These are phyloP conservation scores for Dyspetes luteomarginatus DNA, from an alignment of 2,888 invertebrate genomes.

Conservation along the genomic window DNA sequence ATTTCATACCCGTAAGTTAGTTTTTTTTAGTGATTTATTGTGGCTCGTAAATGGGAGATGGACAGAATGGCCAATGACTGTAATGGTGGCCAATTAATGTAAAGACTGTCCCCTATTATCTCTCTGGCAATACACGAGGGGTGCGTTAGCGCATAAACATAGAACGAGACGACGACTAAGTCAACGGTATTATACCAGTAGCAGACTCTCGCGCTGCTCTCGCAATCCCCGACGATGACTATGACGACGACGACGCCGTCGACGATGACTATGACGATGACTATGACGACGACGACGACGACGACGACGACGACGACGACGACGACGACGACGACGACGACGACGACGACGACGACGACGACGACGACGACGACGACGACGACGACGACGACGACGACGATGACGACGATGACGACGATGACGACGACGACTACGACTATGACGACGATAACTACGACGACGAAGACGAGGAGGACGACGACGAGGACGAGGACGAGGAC, in stretches of 20 bases:
- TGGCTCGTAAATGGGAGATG: too few relatives aligned
- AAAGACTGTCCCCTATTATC: not conserved
- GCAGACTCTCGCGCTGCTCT: constrained; percentile 39
- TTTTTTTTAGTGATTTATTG: too few relatives aligned
- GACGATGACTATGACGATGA: constrained; percentile 33
- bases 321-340: constrained; percentile 33
- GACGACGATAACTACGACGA: constrained; percentile 25
- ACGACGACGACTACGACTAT: constrained; percentile 31
- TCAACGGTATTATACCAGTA: constrained; percentile 12
- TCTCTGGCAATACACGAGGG: constrained; percentile 8
- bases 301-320: constrained; percentile 16
- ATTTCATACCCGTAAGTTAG: too few relatives aligned
- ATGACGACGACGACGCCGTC: constrained; percentile 27
- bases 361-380: constrained; percentile 1
- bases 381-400: constrained; percentile 42
- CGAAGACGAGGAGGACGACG: too few relatives aligned
- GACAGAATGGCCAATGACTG: too few relatives aligned
- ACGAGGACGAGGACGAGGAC: not conserved
- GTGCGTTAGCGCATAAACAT: constrained; percentile 58
- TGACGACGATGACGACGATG: constrained; percentile 23
- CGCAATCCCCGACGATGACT: not conserved
- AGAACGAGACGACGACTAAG: constrained; percentile 55
- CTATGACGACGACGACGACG: constrained; percentile 28
- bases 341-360: constrained; percentile 23
- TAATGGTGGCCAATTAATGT: constrained; percentile 1